Evolutionary conservation across 1,140 invertebrate genomes (phyloP).

Genomic region (Drosophila pachea): DNA sequence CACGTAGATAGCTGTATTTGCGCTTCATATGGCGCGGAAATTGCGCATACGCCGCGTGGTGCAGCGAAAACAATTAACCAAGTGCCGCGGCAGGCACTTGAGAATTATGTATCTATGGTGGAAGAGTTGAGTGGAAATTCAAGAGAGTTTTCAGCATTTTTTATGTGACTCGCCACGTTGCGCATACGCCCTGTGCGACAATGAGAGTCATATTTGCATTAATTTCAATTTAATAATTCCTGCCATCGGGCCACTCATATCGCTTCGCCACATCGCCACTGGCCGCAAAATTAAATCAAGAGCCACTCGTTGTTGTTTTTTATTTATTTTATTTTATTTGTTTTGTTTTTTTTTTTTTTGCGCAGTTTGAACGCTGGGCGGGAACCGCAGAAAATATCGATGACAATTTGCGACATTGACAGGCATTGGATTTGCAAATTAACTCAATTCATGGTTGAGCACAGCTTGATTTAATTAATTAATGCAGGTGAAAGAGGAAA

Average conservation of each 20-base stretch:
- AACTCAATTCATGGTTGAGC: constrained; percentile 62
- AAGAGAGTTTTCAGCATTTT: neutral
- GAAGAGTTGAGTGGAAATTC: no score
- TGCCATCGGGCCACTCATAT: constrained; percentile 26
- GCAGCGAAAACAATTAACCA: neutral
- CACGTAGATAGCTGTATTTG: constrained; percentile 12
- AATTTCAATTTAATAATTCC: constrained; percentile 44
- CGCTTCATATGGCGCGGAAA: constrained; percentile 2
- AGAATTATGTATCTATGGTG: neutral
- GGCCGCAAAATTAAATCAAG: constrained; percentile 67
- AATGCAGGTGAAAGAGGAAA: no score
- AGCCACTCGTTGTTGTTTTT: constrained; percentile 26
- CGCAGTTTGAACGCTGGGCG: constrained; percentile 42
- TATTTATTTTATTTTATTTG: constrained; percentile 33
- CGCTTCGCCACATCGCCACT: constrained; percentile 37
- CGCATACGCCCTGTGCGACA: constrained; percentile 30
- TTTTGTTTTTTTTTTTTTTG: constrained; percentile 30
- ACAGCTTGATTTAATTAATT: constrained; percentile 8
- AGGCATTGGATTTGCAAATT: constrained; percentile 66
- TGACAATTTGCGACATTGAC: constrained; percentile 62
- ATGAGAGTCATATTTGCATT: constrained; percentile 44
- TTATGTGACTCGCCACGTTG: no score
- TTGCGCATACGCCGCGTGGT: constrained; percentile 1
- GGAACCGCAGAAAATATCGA: constrained; percentile 50
- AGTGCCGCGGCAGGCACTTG: neutral